Conservation (phyloP, 1,140 invertebrate species). For the Diploscapter pachys region DNA sequence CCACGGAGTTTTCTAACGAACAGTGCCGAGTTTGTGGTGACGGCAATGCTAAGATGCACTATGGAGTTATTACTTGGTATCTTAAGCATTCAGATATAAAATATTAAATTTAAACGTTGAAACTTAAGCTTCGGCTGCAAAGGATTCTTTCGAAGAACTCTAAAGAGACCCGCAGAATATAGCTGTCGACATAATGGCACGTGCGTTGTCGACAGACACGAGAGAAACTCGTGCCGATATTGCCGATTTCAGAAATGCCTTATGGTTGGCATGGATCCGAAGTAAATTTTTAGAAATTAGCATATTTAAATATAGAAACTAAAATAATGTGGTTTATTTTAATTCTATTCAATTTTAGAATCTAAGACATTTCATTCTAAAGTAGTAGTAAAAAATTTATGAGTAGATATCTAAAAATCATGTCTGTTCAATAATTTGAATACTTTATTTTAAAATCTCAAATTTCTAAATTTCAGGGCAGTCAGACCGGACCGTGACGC, state of each 20-base stretch:
- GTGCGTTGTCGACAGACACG: slow-evolving; percentile 58
- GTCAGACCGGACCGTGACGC: slow-evolving; percentile 56
- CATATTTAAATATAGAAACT: too few species aligned
- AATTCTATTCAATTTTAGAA: too few species aligned
- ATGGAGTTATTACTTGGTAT: slow-evolving; percentile 28
- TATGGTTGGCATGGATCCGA: slow-evolving; percentile 58
- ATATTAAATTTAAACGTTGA: slow-evolving; percentile 18
- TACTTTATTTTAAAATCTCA: neutral
- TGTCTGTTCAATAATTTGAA: too few species aligned
- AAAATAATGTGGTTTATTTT: too few species aligned
- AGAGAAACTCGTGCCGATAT: slow-evolving; percentile 56
- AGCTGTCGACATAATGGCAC: slow-evolving; percentile 54
- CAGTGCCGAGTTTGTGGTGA: slow-evolving; percentile 56
- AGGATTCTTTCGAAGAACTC: slow-evolving; percentile 34
- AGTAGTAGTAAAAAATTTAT: too few species aligned
- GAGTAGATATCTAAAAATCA: too few species aligned
- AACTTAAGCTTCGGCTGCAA: slow-evolving; percentile 41
- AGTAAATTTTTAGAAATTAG: slow-evolving; percentile 8
- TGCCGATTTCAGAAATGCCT: slow-evolving; percentile 59
- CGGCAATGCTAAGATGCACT: slow-evolving; percentile 55
- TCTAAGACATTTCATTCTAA: too few species aligned
- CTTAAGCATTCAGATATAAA: neutral
- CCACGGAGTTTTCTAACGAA: slow-evolving; percentile 28
- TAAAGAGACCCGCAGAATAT: slow-evolving; percentile 56
- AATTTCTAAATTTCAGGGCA: slow-evolving; percentile 28